A percentile compares a stretch with the other conserved stretches of the same genome.
These are phyloP conservation scores for Apamea anceps DNA, from an alignment of 2,888 invertebrate species.

Conservation along the genomic window DNA sequence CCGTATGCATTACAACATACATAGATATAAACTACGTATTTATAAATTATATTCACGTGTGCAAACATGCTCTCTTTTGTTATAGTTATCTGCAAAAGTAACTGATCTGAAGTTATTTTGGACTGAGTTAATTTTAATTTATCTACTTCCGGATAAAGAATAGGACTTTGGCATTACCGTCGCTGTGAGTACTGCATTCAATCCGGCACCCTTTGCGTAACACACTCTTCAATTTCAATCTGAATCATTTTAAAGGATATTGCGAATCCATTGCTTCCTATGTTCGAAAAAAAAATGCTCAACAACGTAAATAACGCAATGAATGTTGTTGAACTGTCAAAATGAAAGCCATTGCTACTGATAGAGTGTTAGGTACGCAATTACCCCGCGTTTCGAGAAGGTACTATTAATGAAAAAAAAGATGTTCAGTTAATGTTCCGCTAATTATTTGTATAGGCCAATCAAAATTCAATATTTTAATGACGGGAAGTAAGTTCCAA, in stretches of 20 bases:
- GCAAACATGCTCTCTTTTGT: neutral
- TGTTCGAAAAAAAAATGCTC: too few species aligned
- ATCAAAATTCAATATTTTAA: too few species aligned
- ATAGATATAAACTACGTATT: neutral
- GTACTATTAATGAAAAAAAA: too few species aligned
- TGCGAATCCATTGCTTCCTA: too few species aligned
- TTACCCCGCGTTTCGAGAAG: too few species aligned
- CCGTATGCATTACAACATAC: slow-evolving; percentile 1
- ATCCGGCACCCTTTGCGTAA: too few species aligned
- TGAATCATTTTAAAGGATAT: neutral
- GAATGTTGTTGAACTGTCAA: neutral
- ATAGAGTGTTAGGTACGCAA: too few species aligned
- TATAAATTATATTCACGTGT: slow-evolving; percentile 28
- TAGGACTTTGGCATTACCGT: neutral
- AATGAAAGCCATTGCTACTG: neutral
- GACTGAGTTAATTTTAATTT: slow-evolving; percentile 4
- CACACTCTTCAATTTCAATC: neutral
- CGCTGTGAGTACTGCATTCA: neutral
- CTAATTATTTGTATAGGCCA: too few species aligned
- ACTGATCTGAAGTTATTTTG: slow-evolving; percentile 29
- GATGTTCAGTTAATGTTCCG: too few species aligned
- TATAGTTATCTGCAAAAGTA: neutral
- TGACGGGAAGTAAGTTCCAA: too few species aligned
- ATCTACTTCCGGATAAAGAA: neutral
- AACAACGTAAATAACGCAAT: too few species aligned